These are phyloP conservation scores for Drosophila littoralis DNA, from an alignment of 1,140 invertebrate genomes.

Conservation along the genomic window DNA sequence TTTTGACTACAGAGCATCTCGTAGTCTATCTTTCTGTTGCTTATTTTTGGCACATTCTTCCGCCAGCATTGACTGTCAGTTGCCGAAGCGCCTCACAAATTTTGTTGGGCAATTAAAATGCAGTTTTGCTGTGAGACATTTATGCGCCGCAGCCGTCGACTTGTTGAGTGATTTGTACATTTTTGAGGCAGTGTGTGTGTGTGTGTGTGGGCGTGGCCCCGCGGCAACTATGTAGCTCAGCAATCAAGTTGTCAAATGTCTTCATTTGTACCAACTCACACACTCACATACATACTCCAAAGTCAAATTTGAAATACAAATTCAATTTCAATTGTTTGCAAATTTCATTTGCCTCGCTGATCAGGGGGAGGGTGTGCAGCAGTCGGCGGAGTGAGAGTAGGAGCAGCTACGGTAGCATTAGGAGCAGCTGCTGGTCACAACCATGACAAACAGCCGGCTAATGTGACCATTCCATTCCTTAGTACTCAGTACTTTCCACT, in stretches of 20 bases:
- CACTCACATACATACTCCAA: constrained; percentile 32
- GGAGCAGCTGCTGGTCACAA: constrained; percentile 54
- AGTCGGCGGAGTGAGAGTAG: background rate
- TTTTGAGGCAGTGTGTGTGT: constrained; percentile 39
- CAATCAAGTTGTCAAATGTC: constrained; percentile 66
- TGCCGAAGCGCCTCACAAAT: constrained; percentile 32
- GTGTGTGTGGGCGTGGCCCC: constrained; percentile 60
- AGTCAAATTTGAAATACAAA: constrained; percentile 68
- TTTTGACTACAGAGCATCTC: background rate
- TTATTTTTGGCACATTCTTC: constrained; percentile 47
- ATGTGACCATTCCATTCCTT: constrained; percentile 49
- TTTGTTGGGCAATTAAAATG: constrained; percentile 75
- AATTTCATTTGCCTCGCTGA: constrained; percentile 56
- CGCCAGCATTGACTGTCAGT: constrained; percentile 56
- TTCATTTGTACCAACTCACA: constrained; percentile 13
- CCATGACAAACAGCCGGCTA: constrained; percentile 75
- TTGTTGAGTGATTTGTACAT: constrained; percentile 73
- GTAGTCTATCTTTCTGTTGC: background rate
- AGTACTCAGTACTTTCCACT: background rate
- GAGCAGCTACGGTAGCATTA: constrained; percentile 1
- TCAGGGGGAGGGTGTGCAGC: background rate
- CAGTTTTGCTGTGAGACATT: constrained; percentile 76
- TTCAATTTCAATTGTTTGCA: constrained; percentile 74
- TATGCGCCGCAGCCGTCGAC: constrained; percentile 57
- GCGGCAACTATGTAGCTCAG: constrained; percentile 49